Conservation (phyloP, 2,113 vertebrate genomes). For the Motacilla tschutschensis region DNA sequence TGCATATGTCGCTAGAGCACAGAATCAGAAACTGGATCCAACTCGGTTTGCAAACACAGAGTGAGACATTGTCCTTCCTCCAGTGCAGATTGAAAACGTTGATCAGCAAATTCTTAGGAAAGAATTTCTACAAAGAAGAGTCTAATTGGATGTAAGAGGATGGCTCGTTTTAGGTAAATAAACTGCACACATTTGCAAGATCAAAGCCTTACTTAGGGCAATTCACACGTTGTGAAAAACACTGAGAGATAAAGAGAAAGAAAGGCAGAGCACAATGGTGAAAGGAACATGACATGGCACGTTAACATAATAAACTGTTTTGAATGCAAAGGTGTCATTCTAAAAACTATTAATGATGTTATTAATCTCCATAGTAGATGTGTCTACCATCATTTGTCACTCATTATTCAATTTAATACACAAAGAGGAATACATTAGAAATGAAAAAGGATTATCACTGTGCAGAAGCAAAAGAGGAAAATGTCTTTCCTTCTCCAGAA, state of each 20-base stretch:
- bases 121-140: neutral
- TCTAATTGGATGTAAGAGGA: neutral
- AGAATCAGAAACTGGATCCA: neutral
- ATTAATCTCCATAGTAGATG: neutral
- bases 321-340: neutral
- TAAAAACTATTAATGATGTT: neutral
- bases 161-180: neutral
- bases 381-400: neutral
- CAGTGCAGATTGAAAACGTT: neutral
- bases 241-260: neutral
- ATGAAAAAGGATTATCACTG: neutral
- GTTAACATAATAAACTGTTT: neutral
- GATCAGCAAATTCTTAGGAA: neutral
- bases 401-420: neutral
- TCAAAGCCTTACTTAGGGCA: constrained; percentile 8
- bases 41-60: neutral
- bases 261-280: neutral
- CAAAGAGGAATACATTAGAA: neutral
- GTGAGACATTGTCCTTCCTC: neutral
- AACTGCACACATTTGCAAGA: neutral
- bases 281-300: neutral
- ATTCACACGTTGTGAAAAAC: neutral
- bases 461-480: neutral
- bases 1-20: too few species aligned
- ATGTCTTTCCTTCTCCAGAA: neutral